Conservation (phyloP, 2,797 vertebrate species). For the Prunella strophiata region DNA sequence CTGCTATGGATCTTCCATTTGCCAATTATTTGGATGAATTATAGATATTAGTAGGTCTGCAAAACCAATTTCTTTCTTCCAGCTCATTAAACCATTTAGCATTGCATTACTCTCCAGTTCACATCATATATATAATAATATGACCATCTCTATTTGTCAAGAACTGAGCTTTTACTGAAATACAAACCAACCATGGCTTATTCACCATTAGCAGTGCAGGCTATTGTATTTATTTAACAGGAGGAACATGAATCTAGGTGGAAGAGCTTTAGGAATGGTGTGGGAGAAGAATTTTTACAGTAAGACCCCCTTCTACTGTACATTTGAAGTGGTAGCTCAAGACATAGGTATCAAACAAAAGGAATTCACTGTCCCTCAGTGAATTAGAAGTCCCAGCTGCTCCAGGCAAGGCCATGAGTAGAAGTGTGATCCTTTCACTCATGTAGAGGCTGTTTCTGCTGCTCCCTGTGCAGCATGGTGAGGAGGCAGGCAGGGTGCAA, state of each 20-base stretch:
- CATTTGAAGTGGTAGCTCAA: neutral
- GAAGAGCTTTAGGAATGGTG: neutral
- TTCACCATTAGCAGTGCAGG: neutral
- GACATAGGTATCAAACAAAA: neutral
- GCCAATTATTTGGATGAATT: constrained; percentile 33
- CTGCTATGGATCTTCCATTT: neutral
- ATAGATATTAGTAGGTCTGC: neutral
- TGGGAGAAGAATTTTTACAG: neutral
- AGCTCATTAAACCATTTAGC: constrained; percentile 15
- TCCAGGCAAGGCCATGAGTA: neutral
- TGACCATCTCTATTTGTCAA: neutral
- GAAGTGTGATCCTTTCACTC: neutral
- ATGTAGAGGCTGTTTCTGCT: neutral
- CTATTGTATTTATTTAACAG: neutral
- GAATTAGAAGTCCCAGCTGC: neutral
- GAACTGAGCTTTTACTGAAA: neutral
- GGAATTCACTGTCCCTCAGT: neutral
- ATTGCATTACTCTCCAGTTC: neutral
- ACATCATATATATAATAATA: neutral
- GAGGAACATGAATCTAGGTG: neutral
- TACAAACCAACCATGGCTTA: neutral
- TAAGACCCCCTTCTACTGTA: neutral
- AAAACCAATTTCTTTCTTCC: constrained; percentile 34
- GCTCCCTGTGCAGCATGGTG: neutral
- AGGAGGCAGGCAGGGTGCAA: neutral